phyloP scores from a whole-genome alignment of 1,140 invertebrate genomes.

The Drosophila kanapiae region DNA sequence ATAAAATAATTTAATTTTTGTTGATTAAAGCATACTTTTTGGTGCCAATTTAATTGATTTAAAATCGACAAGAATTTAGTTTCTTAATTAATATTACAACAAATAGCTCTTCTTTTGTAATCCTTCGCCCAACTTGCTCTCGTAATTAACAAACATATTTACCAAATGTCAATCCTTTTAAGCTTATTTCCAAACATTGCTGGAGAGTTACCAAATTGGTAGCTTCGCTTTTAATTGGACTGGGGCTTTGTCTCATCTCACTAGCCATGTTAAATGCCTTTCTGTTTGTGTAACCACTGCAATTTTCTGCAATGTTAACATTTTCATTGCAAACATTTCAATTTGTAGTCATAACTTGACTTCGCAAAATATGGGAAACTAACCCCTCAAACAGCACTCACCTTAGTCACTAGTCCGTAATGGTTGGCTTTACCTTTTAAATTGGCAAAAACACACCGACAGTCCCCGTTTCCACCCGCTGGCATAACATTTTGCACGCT shows the following conservation, averaged over 20 bases:
- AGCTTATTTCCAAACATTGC: not conserved
- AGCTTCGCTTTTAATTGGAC: not conserved
- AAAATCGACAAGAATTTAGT: not conserved
- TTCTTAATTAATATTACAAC: too few species aligned
- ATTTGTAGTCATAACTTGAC: constrained; percentile 27
- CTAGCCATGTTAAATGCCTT: not conserved
- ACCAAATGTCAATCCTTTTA: not conserved
- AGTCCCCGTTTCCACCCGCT: not conserved
- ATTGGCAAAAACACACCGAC: constrained; percentile 40
- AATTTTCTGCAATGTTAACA: constrained; percentile 51
- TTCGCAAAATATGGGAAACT: constrained; percentile 2
- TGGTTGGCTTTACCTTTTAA: constrained; percentile 46
- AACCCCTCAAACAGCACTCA: not conserved
- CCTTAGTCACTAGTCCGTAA: constrained; percentile 6
- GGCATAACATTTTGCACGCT: constrained; percentile 59
- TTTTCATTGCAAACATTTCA: constrained; percentile 37
- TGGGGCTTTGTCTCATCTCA: not conserved
- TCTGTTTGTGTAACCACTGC: constrained; percentile 29
- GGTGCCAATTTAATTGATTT: not conserved
- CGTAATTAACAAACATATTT: not conserved
- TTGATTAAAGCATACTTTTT: too few species aligned
- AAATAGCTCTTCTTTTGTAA: too few species aligned
- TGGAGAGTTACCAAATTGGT: not conserved
- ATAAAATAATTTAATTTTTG: not conserved
- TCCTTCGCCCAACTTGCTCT: not conserved